Evolutionary conservation across 1,140 invertebrate species (phyloP).

Genomic region (Eurosta solidaginis): DNA sequence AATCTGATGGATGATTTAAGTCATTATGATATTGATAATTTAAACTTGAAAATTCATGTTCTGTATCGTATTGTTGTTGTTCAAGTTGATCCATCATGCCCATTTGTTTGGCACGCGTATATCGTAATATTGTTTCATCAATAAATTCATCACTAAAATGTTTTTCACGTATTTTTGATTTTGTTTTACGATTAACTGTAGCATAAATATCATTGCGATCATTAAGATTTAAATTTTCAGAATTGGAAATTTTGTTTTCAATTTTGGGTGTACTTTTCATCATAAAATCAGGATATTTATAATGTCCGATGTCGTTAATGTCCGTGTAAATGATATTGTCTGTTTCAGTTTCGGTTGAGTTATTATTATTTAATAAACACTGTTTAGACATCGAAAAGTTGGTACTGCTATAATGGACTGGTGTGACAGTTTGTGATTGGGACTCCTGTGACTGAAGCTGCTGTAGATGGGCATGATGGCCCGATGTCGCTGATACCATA

Average conservation of each 20-base stretch:
- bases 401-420: conserved; percentile 61
- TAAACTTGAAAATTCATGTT: conserved; percentile 45
- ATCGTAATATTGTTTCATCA: conserved; percentile 54
- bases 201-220: conserved; percentile 58
- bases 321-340: conserved; percentile 60
- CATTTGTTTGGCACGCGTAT: conserved; percentile 53
- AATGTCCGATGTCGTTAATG: conserved; percentile 56
- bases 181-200: conserved; percentile 57
- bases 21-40: conserved; percentile 58
- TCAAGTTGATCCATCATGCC: conserved; percentile 38
- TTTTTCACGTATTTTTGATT: conserved; percentile 55
- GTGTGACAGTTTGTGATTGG: conserved; percentile 59
- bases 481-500: conserved; percentile 52
- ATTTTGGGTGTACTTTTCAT: conserved; percentile 41
- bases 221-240: conserved; percentile 53
- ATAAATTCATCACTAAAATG: conserved; percentile 59
- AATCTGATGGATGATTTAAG: conserved; percentile 56
- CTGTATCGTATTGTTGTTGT: conserved; percentile 43
- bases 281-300: conserved; percentile 53
- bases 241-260: conserved; percentile 56
- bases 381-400: conserved; percentile 61
- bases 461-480: conserved; percentile 52
- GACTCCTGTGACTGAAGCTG: conserved; percentile 58
- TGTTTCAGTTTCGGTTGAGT: conserved; percentile 57
- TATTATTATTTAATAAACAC: conserved; percentile 57